Conservation (phyloP, 2,888 invertebrate genomes). For the Philereme vetulata region DNA sequence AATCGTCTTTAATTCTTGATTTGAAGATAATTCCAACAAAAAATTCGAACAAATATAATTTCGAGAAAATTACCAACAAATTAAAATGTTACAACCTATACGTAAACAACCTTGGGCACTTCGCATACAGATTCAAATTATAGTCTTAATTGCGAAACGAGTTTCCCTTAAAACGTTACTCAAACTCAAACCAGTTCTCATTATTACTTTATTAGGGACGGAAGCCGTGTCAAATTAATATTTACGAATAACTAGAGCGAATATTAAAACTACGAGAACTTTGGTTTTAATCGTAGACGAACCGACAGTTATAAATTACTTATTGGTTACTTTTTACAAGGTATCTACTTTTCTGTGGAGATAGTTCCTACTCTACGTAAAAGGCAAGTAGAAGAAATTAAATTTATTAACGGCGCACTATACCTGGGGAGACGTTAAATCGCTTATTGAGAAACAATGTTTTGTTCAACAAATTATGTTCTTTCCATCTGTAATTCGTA, state of each 20-base stretch:
- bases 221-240: conserved; percentile 29
- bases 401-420: too few relatives aligned
- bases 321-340: too few relatives aligned
- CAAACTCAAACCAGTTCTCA: conserved; percentile 24
- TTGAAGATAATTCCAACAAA: too few relatives aligned
- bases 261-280: conserved; percentile 1
- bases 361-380: too few relatives aligned
- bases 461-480: too few relatives aligned
- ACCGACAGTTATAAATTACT: background rate
- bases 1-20: too few relatives aligned
- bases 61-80: conserved; percentile 12
- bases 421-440: too few relatives aligned
- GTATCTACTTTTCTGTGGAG: too few relatives aligned
- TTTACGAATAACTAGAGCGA: conserved; percentile 32
- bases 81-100: conserved; percentile 10
- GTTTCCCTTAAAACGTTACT: conserved; percentile 29
- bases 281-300: background rate
- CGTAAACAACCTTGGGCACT: conserved; percentile 17
- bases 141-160: conserved; percentile 31
- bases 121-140: conserved; percentile 22
- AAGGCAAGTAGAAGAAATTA: too few relatives aligned
- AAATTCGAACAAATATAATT: conserved; percentile 9
- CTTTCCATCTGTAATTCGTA: too few relatives aligned
- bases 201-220: conserved; percentile 34
- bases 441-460: too few relatives aligned